phyloP scores from a whole-genome alignment of 2,797 vertebrate genomes.

The Thalassophryne amazonica region DNA sequence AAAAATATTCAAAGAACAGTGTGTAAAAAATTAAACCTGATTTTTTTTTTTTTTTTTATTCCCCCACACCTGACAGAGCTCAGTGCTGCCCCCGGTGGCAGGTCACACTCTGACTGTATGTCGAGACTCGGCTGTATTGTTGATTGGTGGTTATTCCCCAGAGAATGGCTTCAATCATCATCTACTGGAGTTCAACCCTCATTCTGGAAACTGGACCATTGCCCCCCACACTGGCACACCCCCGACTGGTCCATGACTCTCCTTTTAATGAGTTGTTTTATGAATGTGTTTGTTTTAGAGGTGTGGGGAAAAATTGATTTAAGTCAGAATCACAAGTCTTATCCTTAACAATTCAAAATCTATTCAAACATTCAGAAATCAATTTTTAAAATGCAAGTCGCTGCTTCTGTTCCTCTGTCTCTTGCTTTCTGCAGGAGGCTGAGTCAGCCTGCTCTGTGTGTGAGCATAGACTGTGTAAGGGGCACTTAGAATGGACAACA shows the following conservation, averaged over 20 bases:
- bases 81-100: constrained; percentile 80
- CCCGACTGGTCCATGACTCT: constrained; percentile 71
- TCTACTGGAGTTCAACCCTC: constrained; percentile 84
- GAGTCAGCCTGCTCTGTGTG: no score
- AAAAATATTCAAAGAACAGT: no score
- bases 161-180: constrained; percentile 92
- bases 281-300: not conserved
- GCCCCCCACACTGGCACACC: constrained; percentile 85
- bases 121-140: constrained; percentile 79
- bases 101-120: constrained; percentile 89
- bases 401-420: no score
- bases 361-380: no score
- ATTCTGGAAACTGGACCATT: constrained; percentile 83
- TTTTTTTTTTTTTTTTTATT: not conserved
- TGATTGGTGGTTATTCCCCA: constrained; percentile 92
- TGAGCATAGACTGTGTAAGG: no score
- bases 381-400: no score
- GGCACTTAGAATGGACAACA: no score
- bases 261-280: not conserved
- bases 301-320: not conserved
- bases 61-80: constrained; percentile 56
- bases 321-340: no score
- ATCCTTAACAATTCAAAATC: no score
- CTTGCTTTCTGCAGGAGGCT: no score
- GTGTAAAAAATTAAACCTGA: not conserved